Conservation (phyloP, 2,113 vertebrate species). For the Melozone crissalis region DNA sequence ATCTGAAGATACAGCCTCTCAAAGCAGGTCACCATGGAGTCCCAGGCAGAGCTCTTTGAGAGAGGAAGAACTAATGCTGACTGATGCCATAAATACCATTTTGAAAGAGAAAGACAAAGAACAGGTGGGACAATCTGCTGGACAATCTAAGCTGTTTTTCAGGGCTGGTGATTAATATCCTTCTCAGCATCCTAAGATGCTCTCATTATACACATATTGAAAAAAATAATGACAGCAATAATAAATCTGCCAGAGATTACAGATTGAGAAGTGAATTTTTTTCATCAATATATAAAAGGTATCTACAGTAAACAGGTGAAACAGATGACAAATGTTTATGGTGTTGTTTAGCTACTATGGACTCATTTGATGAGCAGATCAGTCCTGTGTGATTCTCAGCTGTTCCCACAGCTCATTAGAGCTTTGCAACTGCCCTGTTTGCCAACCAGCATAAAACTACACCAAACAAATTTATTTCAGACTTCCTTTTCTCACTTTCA, state of each 20-base stretch:
- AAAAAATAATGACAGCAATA: neutral
- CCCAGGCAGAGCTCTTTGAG: accelerated
- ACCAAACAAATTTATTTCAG: neutral
- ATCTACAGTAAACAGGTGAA: neutral
- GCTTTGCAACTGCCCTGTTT: neutral
- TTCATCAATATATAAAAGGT: neutral
- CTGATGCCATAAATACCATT: neutral
- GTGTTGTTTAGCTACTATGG: neutral
- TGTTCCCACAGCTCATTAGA: neutral
- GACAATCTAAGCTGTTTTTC: neutral
- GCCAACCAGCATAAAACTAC: neutral
- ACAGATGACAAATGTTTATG: neutral
- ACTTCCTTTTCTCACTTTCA: neutral
- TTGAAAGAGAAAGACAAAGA: neutral
- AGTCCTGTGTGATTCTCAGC: neutral
- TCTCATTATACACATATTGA: neutral
- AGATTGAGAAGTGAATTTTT: neutral
- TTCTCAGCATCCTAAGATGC: neutral
- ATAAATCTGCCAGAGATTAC: neutral
- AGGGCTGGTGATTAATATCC: neutral
- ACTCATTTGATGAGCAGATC: neutral
- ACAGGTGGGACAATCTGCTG: neutral
- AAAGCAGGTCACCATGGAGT: neutral
- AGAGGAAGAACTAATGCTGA: neutral
- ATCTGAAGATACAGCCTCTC: neutral